Evolutionary conservation across 2,797 vertebrate species (phyloP).

Genomic region (Cyclura pinguis): DNA sequence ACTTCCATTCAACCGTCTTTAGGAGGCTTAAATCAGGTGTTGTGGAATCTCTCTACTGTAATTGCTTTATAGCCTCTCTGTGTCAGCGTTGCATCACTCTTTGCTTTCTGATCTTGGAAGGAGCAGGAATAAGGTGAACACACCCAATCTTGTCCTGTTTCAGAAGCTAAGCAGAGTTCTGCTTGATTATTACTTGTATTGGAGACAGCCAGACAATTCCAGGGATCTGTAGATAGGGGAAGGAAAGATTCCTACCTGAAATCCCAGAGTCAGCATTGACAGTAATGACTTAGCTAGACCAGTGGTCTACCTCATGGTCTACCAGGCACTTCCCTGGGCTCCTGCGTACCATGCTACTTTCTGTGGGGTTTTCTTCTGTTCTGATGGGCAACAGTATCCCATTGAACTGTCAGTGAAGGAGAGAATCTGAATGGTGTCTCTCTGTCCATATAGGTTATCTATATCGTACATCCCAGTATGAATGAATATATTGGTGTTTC

Average conservation of each 20-base stretch:
- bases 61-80: background rate
- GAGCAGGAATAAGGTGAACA: background rate
- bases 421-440: no score
- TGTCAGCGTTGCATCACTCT: background rate
- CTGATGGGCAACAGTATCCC: background rate
- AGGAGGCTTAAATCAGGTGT: background rate
- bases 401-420: background rate
- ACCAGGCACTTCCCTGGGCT: no score
- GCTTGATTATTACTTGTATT: no score
- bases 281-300: no score
- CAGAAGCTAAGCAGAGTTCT: no score
- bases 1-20: background rate
- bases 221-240: no score
- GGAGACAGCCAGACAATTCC: no score
- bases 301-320: no score
- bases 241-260: no score
- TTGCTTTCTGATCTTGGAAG: background rate
- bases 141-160: no score
- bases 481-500: slow-evolving; percentile 49
- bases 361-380: background rate
- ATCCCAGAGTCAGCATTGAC: no score
- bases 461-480: slow-evolving; percentile 35
- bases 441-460: background rate
- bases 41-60: background rate
- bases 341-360: background rate